Conservation (phyloP, 2,113 vertebrate genomes). For the Opisthocomus hoazin region DNA sequence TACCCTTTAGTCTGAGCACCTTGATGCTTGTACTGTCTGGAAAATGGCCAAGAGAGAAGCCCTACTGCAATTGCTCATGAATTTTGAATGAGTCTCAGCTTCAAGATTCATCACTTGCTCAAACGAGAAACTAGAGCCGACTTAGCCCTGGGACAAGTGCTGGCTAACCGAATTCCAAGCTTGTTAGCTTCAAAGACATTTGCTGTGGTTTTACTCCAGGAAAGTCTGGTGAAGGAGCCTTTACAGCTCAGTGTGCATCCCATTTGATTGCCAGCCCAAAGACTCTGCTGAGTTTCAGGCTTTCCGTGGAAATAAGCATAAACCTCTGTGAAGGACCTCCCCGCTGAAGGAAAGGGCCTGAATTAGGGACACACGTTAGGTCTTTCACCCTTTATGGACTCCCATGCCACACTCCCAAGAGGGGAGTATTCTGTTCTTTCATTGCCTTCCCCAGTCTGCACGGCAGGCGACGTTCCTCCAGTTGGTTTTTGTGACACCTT, state of each 20-base stretch:
- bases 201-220: background rate
- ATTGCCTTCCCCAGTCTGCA: background rate
- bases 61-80: background rate
- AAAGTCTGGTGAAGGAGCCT: background rate
- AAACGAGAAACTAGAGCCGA: background rate
- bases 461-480: background rate
- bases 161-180: background rate
- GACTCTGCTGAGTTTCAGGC: background rate
- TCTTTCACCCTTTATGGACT: background rate
- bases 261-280: background rate
- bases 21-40: background rate
- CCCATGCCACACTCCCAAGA: background rate
- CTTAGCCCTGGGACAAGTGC: background rate
- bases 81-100: background rate
- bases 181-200: background rate
- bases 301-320: background rate
- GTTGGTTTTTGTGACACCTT: background rate
- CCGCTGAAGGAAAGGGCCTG: background rate
- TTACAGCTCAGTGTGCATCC: background rate
- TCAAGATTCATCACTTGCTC: background rate
- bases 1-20: background rate
- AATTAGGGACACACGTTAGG: background rate
- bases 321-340: background rate
- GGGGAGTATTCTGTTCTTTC: background rate
- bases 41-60: background rate